phyloP scores from a whole-genome alignment of 1,140 invertebrate genomes.

The Sogatella furcifera region DNA sequence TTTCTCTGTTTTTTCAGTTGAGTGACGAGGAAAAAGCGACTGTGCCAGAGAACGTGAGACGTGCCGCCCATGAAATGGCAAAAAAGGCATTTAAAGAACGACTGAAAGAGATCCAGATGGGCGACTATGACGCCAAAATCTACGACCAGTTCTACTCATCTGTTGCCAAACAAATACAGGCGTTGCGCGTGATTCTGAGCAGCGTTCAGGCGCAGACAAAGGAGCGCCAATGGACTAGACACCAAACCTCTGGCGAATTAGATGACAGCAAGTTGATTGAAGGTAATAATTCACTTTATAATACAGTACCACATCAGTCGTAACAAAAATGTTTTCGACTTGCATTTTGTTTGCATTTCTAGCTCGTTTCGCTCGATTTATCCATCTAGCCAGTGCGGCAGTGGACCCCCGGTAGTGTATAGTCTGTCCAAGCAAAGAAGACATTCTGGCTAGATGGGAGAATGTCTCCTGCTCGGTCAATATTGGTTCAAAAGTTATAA shows the following conservation, averaged over 20 bases:
- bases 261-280: slow-evolving; percentile 95
- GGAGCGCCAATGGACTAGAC: slow-evolving; percentile 84
- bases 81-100: slow-evolving; percentile 79
- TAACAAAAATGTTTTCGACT: too few relatives aligned
- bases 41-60: slow-evolving; percentile 78
- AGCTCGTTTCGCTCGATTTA: too few relatives aligned
- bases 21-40: slow-evolving; percentile 82
- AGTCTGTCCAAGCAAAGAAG: too few relatives aligned
- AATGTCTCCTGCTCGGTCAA: too few relatives aligned
- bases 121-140: slow-evolving; percentile 78
- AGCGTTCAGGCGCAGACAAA: slow-evolving; percentile 83
- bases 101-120: slow-evolving; percentile 89
- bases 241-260: slow-evolving; percentile 88
- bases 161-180: slow-evolving; percentile 63
- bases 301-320: too few relatives aligned
- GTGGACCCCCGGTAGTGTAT: too few relatives aligned
- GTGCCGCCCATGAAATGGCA: slow-evolving; percentile 88
- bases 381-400: too few relatives aligned
- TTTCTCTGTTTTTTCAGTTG: slow-evolving; percentile 38
- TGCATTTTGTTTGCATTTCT: too few relatives aligned
- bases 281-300: slow-evolving; percentile 41
- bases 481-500: too few relatives aligned
- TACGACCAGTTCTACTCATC: slow-evolving; percentile 73
- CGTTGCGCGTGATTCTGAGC: slow-evolving; percentile 45
- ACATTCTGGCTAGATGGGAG: too few relatives aligned